Conservation (phyloP, 2,888 invertebrate genomes). For the Teleogryllus oceanicus region DNA sequence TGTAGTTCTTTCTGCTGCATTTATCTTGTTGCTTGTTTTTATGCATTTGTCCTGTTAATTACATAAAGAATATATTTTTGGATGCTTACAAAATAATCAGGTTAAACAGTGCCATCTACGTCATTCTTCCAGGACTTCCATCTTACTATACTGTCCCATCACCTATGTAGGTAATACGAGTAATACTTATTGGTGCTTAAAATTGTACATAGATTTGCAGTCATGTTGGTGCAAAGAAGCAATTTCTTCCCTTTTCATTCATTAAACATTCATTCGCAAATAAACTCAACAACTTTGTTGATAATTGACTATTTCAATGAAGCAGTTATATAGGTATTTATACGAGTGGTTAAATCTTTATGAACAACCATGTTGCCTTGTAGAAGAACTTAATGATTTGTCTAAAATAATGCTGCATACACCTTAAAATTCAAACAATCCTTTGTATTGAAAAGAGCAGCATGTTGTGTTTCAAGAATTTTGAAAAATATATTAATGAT, state of each 20-base stretch:
- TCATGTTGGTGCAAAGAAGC: constrained; percentile 24
- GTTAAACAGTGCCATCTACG: constrained; percentile 30
- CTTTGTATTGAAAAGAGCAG: too few relatives aligned
- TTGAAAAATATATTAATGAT: too few relatives aligned
- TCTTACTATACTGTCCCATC: constrained; percentile 19
- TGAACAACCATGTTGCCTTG: constrained; percentile 30
- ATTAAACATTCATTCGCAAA: constrained; percentile 1
- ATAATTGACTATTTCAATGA: constrained; percentile 26
- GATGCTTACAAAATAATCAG: constrained; percentile 23
- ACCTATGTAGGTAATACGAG: constrained; percentile 1
- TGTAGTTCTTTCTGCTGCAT: constrained; percentile 23
- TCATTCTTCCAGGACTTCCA: constrained; percentile 29
- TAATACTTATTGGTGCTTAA: constrained; percentile 27
- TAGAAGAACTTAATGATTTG: background rate
- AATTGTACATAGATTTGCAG: constrained; percentile 29
- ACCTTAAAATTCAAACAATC: too few relatives aligned
- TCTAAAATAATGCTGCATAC: constrained; percentile 4
- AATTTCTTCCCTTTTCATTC: constrained; percentile 18
- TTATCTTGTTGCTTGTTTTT: background rate
- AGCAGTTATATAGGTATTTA: constrained; percentile 20
- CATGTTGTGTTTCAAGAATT: too few relatives aligned
- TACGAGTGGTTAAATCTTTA: background rate
- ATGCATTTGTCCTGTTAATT: background rate
- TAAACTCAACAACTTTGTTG: constrained; percentile 23
- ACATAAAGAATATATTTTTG: constrained; percentile 21